phyloP scores from a whole-genome alignment of 2,888 invertebrate genomes.

The Cosmorhoe ocellata region DNA sequence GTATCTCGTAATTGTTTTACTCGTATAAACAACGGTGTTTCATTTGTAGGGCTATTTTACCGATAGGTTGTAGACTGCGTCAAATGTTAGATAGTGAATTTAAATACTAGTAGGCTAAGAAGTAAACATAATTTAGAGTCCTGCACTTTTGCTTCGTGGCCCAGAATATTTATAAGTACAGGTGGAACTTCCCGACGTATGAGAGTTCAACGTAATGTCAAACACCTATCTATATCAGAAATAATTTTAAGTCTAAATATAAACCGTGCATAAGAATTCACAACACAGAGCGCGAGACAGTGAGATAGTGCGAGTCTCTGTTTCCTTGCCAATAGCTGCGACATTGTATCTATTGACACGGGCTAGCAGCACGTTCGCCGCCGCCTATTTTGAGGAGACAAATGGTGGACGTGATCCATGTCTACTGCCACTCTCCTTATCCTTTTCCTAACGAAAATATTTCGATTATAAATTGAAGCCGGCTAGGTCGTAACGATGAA shows the following conservation, averaged over 20 bases:
- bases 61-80: too few relatives aligned
- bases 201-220: slow-evolving; percentile 83
- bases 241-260: slow-evolving; percentile 80
- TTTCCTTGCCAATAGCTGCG: slow-evolving; percentile 80
- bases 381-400: slow-evolving; percentile 39
- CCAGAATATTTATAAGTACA: slow-evolving; percentile 66
- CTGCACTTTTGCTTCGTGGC: slow-evolving; percentile 37
- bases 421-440: slow-evolving; percentile 33
- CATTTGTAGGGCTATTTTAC: too few relatives aligned
- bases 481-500: slow-evolving; percentile 39
- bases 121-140: too few relatives aligned
- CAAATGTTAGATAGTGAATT: too few relatives aligned
- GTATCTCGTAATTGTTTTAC: too few relatives aligned
- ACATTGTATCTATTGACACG: slow-evolving; percentile 80
- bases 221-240: slow-evolving; percentile 82
- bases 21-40: too few relatives aligned
- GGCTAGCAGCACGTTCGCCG: slow-evolving; percentile 52
- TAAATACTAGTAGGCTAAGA: too few relatives aligned
- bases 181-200: slow-evolving; percentile 79
- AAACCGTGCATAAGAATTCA: slow-evolving; percentile 81
- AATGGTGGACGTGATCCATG: slow-evolving; percentile 55
- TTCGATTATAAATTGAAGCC: slow-evolving; percentile 55
- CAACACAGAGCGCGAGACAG: slow-evolving; percentile 81
- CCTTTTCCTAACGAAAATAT: slow-evolving; percentile 36
- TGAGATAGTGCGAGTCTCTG: slow-evolving; percentile 80